Evolutionary conservation across 2,888 invertebrate species (phyloP), one percentile per base, ranked within the genome.

Genomic region (Hypsopygia costalis): DNA sequence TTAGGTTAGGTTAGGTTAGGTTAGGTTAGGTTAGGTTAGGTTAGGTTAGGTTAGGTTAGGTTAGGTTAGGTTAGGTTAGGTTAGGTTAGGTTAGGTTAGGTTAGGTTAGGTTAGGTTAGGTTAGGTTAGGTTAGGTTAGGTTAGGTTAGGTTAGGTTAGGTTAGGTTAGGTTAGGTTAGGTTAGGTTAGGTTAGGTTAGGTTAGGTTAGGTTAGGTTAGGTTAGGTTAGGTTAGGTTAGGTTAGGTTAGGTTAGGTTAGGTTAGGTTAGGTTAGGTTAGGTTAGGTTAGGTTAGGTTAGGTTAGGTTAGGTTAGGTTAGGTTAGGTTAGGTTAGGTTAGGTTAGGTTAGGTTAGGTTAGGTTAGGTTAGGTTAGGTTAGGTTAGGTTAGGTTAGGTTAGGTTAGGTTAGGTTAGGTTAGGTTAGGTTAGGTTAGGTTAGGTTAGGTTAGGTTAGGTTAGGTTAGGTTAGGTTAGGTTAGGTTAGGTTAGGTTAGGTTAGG

Each of bases 401-500:
- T 32, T 33, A 41, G 36, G 36, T 33, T 32, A 32, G 36, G 41
- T 29, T 35, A 40, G 40, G 41, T 32, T 31, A 41, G 36, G 32
- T 33, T 32, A 41, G 41, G 41, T 31, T 32, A 36, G 36, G 41
- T 36, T 36, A 36, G 32, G 36, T 25, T 25, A 36, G 36, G 41
- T 36, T 31, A 36, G 41, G 41, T 27, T 27, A 32, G 36, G 32
- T 41, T 42, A 40, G 45, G 45, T 42, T 40, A 45, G 45, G 45
- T 42, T 42, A 45, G 45, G 45, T 40, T 42, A 45, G 45, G 45
- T 42, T 42, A 41, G 46, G 46, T 36, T 40, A 46, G 46, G 40
- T 40, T 40, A 42, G 42, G 42, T 40, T 40, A 45, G 45, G 45
- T 42, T 30, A 34, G 43, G 38, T 31, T 22, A 34, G 43, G 38